phyloP scores from a whole-genome alignment of 92 coral and sea anemone species.

The Epizoanthus scotinus region DNA sequence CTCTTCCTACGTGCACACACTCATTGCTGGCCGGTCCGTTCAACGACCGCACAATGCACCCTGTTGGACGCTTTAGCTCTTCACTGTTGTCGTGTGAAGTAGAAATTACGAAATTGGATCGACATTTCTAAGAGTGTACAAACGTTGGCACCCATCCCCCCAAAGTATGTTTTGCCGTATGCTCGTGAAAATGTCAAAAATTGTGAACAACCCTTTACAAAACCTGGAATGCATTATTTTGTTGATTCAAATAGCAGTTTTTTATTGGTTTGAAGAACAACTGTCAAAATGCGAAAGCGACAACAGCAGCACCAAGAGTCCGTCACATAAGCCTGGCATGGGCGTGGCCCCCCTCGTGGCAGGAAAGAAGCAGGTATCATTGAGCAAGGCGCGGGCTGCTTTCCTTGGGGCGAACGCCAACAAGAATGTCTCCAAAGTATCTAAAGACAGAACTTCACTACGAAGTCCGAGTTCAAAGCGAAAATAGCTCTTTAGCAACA shows the following conservation, averaged over 20 bases:
- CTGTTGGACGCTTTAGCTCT: too few relatives aligned
- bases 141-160: too few relatives aligned
- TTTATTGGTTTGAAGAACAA: conserved; percentile 12
- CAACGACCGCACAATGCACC: too few relatives aligned
- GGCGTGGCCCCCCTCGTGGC: neutral
- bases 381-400: conserved; percentile 12
- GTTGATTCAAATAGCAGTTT: neutral
- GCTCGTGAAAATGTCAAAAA: too few relatives aligned
- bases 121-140: too few relatives aligned
- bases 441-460: neutral
- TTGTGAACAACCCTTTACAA: too few relatives aligned
- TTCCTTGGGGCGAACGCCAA: neutral
- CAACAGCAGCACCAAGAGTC: conserved; percentile 5
- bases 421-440: neutral
- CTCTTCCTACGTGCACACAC: too few relatives aligned
- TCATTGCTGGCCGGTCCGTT: too few relatives aligned
- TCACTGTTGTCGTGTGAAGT: too few relatives aligned
- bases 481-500: neutral
- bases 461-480: conserved; percentile 26
- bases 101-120: too few relatives aligned
- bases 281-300: conserved; percentile 33
- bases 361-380: conserved; percentile 8
- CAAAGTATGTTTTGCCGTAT: too few relatives aligned
- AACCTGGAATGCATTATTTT: too few relatives aligned
- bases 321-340: neutral